Base-by-base conservation (phyloP, 2,888 invertebrate species). In the Odontothrips loti region DNA sequence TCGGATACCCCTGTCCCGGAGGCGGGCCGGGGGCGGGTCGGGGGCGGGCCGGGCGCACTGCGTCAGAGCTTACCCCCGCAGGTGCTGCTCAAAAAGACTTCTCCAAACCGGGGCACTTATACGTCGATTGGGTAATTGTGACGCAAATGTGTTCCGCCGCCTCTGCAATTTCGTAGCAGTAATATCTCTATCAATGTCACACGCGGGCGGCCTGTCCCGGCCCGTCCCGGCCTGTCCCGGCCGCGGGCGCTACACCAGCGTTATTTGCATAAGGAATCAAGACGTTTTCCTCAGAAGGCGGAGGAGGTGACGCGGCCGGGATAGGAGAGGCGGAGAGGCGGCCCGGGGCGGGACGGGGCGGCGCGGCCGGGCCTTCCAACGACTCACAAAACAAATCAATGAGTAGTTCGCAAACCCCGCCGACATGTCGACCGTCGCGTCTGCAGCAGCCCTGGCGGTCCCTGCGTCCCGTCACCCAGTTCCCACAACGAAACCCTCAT, bases 251-350 rank as follows among this genome's bases (percentile, higher is more conserved):
- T 17, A n/a, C 58, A n/a, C 58, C 34, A 6, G 15, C 58, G 58
- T 15, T 68, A 68, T 68, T 68, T 68, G 68, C 68, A 68, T 23
- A 23, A 23, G 68, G 68, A 68, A 68, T 68, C 68, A 23, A 68
- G 68, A 68, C 68, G 68, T 68, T 68, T 23, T 51, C 23, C 68
- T 68, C 68, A 23, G 68, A 68, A 68, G 68, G 68, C 68, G 68
- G 9, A 51, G 51, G 51, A 51, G 51, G n/a, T 68, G 23, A 23
- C 23, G 23, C 12, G 9, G 48, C 48, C 12, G 48, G 48, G 17
- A 17, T 58, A 11, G 58, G 51, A 51, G 15, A 48, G 51, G 20
- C 58, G 6, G 58, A 17, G 58, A 58, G 34, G 58, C 15, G 58
- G 58, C 15, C 17, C 58, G 58, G 48, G 48, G 12, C 48, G 48